Evolutionary conservation across 1,140 invertebrate genomes (phyloP), one percentile per base, ranked within the genome.

Genomic region (Pogonomyrmex californicus): DNA sequence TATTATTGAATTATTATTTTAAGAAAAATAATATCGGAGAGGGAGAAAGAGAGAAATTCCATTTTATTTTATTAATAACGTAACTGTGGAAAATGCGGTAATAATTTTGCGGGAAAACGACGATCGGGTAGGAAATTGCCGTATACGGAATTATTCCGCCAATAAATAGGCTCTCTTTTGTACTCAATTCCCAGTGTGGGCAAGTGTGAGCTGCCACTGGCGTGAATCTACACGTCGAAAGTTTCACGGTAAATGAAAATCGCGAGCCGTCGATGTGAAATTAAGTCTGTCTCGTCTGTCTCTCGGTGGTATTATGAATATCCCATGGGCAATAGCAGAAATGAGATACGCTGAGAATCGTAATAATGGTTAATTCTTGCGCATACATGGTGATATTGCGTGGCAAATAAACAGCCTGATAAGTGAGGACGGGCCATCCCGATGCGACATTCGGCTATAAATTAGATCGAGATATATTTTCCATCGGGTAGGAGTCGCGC

Each of bases 401-500:
- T n/a, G 30, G 23, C 41, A 60, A 60, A 73, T 75, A 75, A 73
- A 75, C 58, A 83, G n/a, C 75, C 44, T 83, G 68, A 75, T 75
- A 75, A 83, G 54, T 75, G 54, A 49, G 41, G n/a, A 75, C 54
- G 12, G 36, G 17, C 12, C n/a, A 44, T 47, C 30, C 30, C 12
- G 68, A 75, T 33, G 79, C 54, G 33, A 30, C n/a, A 49, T 83
- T 75, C 30, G 41, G n/a, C 70, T 41, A 36, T 83, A 62, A 83
- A 62, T 83, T 83, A 75, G 41, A 83, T 83, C 54, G 79, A 83
- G 54, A 62, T 83, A 73, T 83, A 83, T 83, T 86, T 70, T 76
- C 60, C 88, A 86, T 87, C 86, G 79, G 60, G 86, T 90, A 87
- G 75, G 47, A 86, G 73, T 79, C 86, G 78, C 68, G 87, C 86